phyloP scores from a whole-genome alignment of 1,140 invertebrate genomes.

The Anastrepha ludens region DNA sequence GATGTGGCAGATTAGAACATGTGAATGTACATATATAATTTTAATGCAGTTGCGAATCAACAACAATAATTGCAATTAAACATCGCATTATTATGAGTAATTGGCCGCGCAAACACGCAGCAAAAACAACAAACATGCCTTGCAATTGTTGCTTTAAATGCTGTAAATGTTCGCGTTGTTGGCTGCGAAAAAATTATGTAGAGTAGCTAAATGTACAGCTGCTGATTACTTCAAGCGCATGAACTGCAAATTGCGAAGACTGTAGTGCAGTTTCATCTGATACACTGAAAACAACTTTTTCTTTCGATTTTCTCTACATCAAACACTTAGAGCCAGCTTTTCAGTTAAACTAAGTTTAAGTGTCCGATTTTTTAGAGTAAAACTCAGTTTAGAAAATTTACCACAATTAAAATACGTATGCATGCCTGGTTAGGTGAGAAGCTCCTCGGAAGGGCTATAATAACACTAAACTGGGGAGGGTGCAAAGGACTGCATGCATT shows the following conservation, averaged over 20 bases:
- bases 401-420: too few relatives aligned
- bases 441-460: too few relatives aligned
- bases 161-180: slow-evolving; percentile 29
- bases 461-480: too few relatives aligned
- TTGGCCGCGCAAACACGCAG: not conserved
- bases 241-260: not conserved
- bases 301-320: too few relatives aligned
- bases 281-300: not conserved
- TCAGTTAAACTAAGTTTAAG: too few relatives aligned
- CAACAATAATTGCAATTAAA: slow-evolving; percentile 21
- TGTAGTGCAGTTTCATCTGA: not conserved
- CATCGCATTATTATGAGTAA: slow-evolving; percentile 13
- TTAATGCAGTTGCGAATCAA: not conserved
- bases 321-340: too few relatives aligned
- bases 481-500: too few relatives aligned
- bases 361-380: too few relatives aligned
- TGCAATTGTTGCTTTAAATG: slow-evolving; percentile 23
- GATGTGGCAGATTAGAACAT: slow-evolving; percentile 56
- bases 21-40: not conserved
- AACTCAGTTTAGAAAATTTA: too few relatives aligned
- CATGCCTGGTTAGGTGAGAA: too few relatives aligned
- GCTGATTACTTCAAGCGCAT: not conserved
- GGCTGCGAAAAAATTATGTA: not conserved
- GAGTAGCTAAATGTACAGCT: not conserved
- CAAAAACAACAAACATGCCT: not conserved